Conservation (phyloP, 2,113 vertebrate genomes). For the Tetrao urogallus region DNA sequence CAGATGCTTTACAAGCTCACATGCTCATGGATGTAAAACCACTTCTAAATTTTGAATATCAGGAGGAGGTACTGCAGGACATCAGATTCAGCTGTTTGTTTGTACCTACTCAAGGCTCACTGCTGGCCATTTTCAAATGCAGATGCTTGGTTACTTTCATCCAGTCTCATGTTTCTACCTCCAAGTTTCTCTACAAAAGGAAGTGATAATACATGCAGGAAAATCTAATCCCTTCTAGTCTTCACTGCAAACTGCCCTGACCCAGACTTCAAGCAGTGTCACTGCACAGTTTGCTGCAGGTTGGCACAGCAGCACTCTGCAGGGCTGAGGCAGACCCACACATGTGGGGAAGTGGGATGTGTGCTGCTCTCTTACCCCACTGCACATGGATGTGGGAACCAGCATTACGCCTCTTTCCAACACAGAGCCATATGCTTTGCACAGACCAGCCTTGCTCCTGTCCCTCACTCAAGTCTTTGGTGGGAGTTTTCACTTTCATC, state of each 20-base stretch:
- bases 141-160: neutral
- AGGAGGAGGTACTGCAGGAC: neutral
- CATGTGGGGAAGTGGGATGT: neutral
- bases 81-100: neutral
- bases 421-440: neutral
- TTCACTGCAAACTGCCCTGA: neutral
- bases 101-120: neutral
- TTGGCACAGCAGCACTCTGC: neutral
- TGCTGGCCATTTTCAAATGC: neutral
- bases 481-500: neutral
- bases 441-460: neutral
- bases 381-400: rapidly evolving
- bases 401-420: neutral
- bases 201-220: neutral
- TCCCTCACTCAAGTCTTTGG: neutral
- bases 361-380: neutral
- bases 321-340: neutral
- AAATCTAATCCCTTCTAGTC: neutral
- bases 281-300: neutral
- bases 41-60: neutral
- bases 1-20: neutral
- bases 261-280: neutral
- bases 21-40: neutral
- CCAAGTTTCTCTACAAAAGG: neutral
- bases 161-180: neutral